Conservation (phyloP, 2,797 vertebrate genomes). For the Nasua narica region DNA sequence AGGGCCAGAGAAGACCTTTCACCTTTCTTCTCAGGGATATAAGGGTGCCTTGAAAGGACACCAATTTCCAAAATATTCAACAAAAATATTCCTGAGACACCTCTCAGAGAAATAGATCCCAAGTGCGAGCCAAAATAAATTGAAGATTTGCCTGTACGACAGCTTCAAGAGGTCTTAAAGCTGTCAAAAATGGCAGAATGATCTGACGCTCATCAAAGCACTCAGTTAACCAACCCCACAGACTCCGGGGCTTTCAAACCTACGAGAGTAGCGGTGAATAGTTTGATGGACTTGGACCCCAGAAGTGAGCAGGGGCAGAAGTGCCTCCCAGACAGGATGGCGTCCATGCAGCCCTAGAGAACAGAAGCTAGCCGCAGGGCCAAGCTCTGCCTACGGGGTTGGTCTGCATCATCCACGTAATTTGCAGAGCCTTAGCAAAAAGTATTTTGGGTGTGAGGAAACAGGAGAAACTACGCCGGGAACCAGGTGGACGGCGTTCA, state of each 20-base stretch:
- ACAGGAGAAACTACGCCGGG: neutral
- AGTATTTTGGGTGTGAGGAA: neutral
- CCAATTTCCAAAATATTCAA: neutral
- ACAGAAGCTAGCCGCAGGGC: neutral
- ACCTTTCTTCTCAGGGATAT: neutral
- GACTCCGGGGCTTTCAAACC: neutral
- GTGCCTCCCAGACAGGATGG: neutral
- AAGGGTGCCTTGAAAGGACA: neutral
- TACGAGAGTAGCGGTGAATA: neutral
- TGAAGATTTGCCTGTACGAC: neutral
- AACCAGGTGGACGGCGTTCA: neutral
- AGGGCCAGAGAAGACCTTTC: neutral
- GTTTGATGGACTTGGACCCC: neutral
- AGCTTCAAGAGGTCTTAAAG: constrained; percentile 17
- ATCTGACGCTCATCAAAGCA: neutral
- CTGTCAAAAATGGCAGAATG: neutral
- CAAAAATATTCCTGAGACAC: neutral
- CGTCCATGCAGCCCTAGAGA: rapidly evolving
- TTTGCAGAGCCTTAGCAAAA: neutral
- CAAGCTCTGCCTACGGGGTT: rapidly evolving
- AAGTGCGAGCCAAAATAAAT: constrained; percentile 3
- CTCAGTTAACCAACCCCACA: neutral
- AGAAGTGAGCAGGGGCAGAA: neutral
- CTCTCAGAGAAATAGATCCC: neutral
- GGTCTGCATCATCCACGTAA: neutral